phyloP scores from a whole-genome alignment of 1,140 invertebrate genomes.

The Palaemon carinicauda region DNA sequence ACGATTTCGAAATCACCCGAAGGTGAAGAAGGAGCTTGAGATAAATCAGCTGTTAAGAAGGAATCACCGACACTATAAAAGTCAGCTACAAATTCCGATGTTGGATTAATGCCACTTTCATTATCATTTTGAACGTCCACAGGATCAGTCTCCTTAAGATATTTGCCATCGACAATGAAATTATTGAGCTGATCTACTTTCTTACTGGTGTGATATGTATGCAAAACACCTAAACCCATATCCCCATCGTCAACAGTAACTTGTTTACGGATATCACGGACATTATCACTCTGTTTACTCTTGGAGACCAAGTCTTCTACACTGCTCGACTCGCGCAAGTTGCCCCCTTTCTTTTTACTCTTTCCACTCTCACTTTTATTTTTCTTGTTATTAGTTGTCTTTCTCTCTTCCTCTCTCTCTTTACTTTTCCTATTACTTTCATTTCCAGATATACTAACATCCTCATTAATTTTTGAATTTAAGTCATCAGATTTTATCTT shows the following conservation, averaged over 20 bases:
- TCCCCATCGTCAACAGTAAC: conserved; percentile 58
- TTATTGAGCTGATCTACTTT: conserved; percentile 37
- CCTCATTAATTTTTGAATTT: conserved; percentile 30
- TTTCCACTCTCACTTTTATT: conserved; percentile 49
- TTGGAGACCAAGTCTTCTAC: conserved; percentile 58
- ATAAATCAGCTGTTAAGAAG: conserved; percentile 26
- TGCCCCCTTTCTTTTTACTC: conserved; percentile 22
- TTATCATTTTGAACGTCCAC: conserved; percentile 29
- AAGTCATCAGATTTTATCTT: conserved; percentile 12
- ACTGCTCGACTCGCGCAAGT: conserved; percentile 53
- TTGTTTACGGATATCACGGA: conserved; percentile 53
- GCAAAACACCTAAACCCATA: conserved; percentile 33
- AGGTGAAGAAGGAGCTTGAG: conserved; percentile 18
- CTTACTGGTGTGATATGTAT: conserved; percentile 39
- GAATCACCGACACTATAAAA: conserved; percentile 58
- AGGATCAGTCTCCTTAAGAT: conserved; percentile 22
- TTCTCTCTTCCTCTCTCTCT: conserved; percentile 42
- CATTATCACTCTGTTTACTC: conserved; percentile 49
- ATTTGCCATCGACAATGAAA: conserved; percentile 21
- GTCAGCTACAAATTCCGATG: conserved; percentile 55
- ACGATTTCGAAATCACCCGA: conserved; percentile 57
- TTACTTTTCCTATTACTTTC: conserved; percentile 37
- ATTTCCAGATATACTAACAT: conserved; percentile 13
- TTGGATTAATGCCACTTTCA: conserved; percentile 30
- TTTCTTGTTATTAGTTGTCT: conserved; percentile 32